Percentiles rank a stretch among this genome's conserved stretches.
phyloP scores from a whole-genome alignment of 2,888 invertebrate species.

The Hypomecis atomaria region DNA sequence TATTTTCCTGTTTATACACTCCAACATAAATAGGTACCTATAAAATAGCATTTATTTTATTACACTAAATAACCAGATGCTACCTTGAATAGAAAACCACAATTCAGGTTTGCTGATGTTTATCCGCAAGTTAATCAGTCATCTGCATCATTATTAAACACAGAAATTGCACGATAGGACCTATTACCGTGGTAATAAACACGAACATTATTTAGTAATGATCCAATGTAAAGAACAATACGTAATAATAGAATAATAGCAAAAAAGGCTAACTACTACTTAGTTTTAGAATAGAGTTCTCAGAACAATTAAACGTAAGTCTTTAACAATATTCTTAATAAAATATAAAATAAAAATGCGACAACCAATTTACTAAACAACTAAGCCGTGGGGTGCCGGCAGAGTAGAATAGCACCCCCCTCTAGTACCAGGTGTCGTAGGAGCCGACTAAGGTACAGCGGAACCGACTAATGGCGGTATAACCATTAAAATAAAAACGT shows the following conservation, averaged over 20 bases:
- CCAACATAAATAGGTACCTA: neutral
- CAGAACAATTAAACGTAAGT: too few relatives aligned
- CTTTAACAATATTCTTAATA: too few relatives aligned
- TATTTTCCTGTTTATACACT: too few relatives aligned
- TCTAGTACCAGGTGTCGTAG: too few relatives aligned
- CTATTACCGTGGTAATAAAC: slow-evolving; percentile 21
- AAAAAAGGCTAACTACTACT: neutral
- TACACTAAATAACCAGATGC: slow-evolving; percentile 5
- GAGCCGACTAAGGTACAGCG: too few relatives aligned
- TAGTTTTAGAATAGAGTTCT: neutral
- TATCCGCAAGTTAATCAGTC: slow-evolving; percentile 19
- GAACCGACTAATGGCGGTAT: too few relatives aligned
- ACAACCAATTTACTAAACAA: too few relatives aligned
- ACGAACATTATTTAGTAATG: slow-evolving; percentile 8
- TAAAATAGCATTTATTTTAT: neutral
- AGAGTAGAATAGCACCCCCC: too few relatives aligned
- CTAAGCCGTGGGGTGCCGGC: too few relatives aligned
- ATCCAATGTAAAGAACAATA: neutral
- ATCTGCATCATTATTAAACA: slow-evolving; percentile 26
- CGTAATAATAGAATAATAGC: neutral
- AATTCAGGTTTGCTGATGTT: slow-evolving; percentile 9
- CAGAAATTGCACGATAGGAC: slow-evolving; percentile 26
- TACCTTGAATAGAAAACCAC: slow-evolving; percentile 24
- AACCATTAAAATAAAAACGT: too few relatives aligned
- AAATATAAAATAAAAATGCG: too few relatives aligned